Evolutionary conservation across 2,797 vertebrate genomes (phyloP), one percentile per base, ranked within the genome.

Genomic region (Chelon auratus): DNA sequence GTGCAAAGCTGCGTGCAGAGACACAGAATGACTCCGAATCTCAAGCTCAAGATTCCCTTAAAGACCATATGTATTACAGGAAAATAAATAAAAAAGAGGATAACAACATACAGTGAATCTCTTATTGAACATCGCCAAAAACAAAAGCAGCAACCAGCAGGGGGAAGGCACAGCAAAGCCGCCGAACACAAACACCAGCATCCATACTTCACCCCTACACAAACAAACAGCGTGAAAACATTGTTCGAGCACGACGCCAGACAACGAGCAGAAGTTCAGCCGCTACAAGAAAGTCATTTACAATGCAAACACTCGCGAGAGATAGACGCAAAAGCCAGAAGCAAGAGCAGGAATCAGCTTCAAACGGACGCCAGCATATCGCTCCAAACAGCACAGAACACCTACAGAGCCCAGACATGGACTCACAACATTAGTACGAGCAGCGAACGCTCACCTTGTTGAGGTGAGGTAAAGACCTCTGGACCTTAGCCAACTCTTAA

Each of bases 241-340:
- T 4, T 26, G 17, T 3, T n/a, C 30, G 13, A 17, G 30, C 62
- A 43, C 42, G 17, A 54, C 6, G 26, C 9, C 24, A 30, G 64
- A 61, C 56, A 22, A 22, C 12, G 30, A 13, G 10, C 5, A 52
- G 52, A 68, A 26, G 26, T 37, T 33, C 17, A n/a, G 10, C 9
- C 9, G 1, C 14, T 6, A 9, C 36, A 11, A 11, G 7, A n/a
- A 24, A 36, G 17, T 26, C 2, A 12, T 62, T 37, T 14, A 9
- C 62, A 59, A 8, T 13, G 72, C 50, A 42, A 73, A 63, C 64
- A 14, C 12, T 4, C 15, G 55, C 18, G 36, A 22, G 3, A 56
- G 37, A 30, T 8, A 14, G 24, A 26, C 18, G 45, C 39, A 15
- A 33, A 33, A 0, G 26, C 22, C 3, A 2, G 17, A 6, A 53